Conservation (phyloP, 2,113 vertebrate species). For the Aplodontia rufa region DNA sequence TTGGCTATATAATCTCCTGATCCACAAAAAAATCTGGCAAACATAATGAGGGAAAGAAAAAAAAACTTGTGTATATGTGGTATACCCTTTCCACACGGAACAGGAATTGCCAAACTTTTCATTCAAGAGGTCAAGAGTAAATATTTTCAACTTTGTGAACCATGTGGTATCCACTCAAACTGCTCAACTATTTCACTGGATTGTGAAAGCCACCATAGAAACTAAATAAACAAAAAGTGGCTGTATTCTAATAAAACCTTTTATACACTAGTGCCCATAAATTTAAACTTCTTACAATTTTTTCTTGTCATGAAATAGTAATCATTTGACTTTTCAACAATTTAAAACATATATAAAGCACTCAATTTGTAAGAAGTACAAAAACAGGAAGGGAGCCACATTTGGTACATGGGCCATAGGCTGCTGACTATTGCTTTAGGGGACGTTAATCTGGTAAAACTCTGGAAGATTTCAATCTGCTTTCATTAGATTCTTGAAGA, state of each 20-base stretch:
- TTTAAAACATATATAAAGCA: background rate
- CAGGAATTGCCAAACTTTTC: background rate
- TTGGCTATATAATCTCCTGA: background rate
- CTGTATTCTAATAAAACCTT: background rate
- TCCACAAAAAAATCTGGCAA: background rate
- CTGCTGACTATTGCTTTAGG: background rate
- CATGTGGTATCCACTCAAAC: background rate
- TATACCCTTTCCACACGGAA: background rate
- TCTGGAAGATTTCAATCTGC: background rate
- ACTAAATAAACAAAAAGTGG: background rate
- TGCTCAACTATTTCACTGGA: background rate
- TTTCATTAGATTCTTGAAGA: conserved; percentile 36
- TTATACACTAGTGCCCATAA: background rate
- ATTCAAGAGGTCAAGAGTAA: background rate
- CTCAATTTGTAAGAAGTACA: background rate
- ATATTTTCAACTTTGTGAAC: background rate
- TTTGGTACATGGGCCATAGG: background rate
- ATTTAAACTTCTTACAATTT: background rate
- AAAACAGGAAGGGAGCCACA: background rate
- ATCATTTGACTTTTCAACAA: background rate
- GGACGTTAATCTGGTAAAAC: background rate
- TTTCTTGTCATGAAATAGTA: background rate
- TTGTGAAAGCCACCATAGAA: background rate
- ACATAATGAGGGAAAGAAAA: background rate
- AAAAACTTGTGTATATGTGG: background rate